Base-by-base conservation (phyloP, 1,140 invertebrate species). In the Plodia interpunctella region DNA sequence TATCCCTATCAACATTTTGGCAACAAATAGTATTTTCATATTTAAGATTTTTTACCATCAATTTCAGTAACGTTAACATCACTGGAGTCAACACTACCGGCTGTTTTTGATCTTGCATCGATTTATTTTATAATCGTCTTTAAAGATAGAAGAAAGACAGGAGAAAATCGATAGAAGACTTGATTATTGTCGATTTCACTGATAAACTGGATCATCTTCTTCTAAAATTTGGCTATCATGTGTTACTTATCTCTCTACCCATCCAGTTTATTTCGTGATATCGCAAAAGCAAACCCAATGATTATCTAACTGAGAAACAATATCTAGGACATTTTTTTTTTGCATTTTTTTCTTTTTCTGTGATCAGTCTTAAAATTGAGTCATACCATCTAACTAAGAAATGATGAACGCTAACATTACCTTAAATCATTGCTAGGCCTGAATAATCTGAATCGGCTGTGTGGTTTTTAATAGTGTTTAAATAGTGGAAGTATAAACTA, bases 301-400 rank as follows among this genome's bases (percentile, higher is more conserved):
- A 68, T 57, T 65, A 55, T 60, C 53, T 66, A 75, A 76, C 77
- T 74, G 60, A 77, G 66, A 80, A 82, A 83, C 70, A 79, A 83
- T 74, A 61, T 80, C 72, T 65, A 77, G 78, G 68, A 74, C 72
- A 25, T 79, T 70, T 76, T 76, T 78, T 78, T 74, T 76, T 57
- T 70, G 66, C 66, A 67, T 60, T 60, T 72, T 74, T 71, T 76
- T 69, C 63, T 78, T 88, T 81, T 71, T 61, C 78, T 83, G 81
- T 82, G 77, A 87, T 89, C 87, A 87, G 87, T 87, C 87, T 89
- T 89, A 89, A 87, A 87, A 85, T 89, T 89, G 84, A 89, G 87
- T 89, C 81, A 80, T 87, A 89, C 83, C 73, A 80, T 85, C 86
- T 89, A 87, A 87, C 72, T 87, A 86, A 84, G 77, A 88, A 85